These are phyloP conservation scores for Callorhinus ursinus DNA, from an alignment of 2,113 vertebrate genomes.

Conservation along the genomic window DNA sequence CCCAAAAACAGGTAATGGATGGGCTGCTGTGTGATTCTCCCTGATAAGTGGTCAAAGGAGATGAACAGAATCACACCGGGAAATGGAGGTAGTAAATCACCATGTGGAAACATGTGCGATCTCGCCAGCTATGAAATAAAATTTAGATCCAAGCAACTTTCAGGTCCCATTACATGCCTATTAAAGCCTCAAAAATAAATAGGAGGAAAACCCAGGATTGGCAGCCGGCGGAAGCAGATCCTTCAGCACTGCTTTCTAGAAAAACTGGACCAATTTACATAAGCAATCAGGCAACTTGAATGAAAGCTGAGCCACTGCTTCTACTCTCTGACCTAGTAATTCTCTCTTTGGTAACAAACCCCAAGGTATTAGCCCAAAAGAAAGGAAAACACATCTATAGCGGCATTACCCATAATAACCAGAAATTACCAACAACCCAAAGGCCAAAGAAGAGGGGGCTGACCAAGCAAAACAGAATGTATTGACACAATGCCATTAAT, in stretches of 20 bases:
- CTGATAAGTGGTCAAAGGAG: constrained; percentile 55
- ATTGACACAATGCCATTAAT: background rate
- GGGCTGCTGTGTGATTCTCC: background rate
- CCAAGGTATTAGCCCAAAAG: background rate
- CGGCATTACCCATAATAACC: background rate
- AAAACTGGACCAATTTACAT: constrained; percentile 8
- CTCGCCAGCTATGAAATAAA: background rate
- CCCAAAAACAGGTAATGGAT: constrained; percentile 29
- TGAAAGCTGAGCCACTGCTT: background rate
- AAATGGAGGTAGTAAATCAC: constrained; percentile 64
- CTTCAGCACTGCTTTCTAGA: background rate
- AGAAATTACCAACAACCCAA: background rate
- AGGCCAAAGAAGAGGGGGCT: background rate
- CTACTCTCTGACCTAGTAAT: background rate
- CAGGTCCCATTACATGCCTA: constrained; percentile 6
- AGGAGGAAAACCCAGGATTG: constrained; percentile 5
- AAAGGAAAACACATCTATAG: background rate
- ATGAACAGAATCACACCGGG: constrained; percentile 30
- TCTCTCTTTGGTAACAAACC: background rate
- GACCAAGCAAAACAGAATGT: background rate
- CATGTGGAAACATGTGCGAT: background rate
- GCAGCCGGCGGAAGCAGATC: background rate
- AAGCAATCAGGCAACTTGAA: background rate
- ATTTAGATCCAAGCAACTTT: constrained; percentile 44
- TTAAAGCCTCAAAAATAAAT: constrained; percentile 42